Evolutionary conservation across 2,888 invertebrate genomes (phyloP), one percentile per base, ranked within the genome.

Genomic region (Leucania comma): DNA sequence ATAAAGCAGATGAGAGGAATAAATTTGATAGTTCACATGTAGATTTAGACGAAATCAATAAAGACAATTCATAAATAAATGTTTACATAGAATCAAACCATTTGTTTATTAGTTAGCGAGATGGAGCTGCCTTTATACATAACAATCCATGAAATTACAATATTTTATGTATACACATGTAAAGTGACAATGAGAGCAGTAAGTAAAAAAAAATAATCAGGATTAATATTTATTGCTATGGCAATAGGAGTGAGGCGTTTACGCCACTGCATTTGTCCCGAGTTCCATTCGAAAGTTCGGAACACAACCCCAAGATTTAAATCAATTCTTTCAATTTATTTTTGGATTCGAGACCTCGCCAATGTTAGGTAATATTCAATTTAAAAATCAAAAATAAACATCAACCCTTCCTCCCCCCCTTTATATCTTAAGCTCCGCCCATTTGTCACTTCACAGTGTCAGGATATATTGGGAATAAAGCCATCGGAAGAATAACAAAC

Each of bases 91-190:
- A 68, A 68, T 10, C 17, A 81, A 69, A 70, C 46, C 58, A 53
- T 56, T 38, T 29, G 2, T 63, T 67, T 66, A 12, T 29, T 26
- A 64, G 67, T 53, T 78, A 78, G 78, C 78, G 79, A 72, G 8
- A 22, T 60, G 82, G 78, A 78, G 78, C 82, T 64, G 67, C 72
- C 9, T 26, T 26, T 29, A 29, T n/a, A n/a, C 12, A 53, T 53
- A 26, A n/a, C 22, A 62, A 78, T 32, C 20, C 32, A 32, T 42
- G 8, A 32, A 26, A 1, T 48, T 24, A 38, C 1, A 38, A n/a
- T 1, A 20, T n/a, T 48, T 3, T 29, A 24, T 46, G n/a, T n/a
- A n/a, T n/a, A n/a, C n/a, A 26, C 51, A 20, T 57, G 9, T 51
- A 24, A 12, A 42, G 32, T n/a, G 29, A 42, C 29, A 10, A 56